These are phyloP conservation scores for Silvanus unidentatus DNA, from an alignment of 2,888 invertebrate genomes.

Conservation along the genomic window DNA sequence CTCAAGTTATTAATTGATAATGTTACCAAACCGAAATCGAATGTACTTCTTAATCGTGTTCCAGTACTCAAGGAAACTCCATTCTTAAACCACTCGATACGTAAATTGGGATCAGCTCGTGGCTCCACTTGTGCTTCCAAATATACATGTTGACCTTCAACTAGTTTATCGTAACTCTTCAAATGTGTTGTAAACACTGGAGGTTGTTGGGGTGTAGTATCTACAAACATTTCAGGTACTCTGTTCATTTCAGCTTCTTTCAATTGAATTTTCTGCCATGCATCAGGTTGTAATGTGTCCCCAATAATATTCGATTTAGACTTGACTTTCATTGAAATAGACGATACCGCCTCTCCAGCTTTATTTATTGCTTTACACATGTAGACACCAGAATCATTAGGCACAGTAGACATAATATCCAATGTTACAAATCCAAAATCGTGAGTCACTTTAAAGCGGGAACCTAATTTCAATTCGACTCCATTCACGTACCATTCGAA, in stretches of 20 bases:
- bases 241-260: constrained; percentile 90
- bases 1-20: constrained; percentile 82
- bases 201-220: constrained; percentile 80
- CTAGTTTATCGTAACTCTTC: constrained; percentile 73
- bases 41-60: constrained; percentile 85
- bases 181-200: constrained; percentile 94
- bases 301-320: constrained; percentile 73
- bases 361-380: constrained; percentile 91
- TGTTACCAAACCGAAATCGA: constrained; percentile 95
- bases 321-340: constrained; percentile 83
- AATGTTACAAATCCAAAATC: constrained; percentile 93
- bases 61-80: constrained; percentile 81
- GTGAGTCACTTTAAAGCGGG: constrained; percentile 83
- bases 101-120: constrained; percentile 78
- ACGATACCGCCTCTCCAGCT: constrained; percentile 90
- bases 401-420: constrained; percentile 81
- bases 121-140: constrained; percentile 89
- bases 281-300: constrained; percentile 82
- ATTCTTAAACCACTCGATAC: constrained; percentile 90
- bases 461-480: constrained; percentile 86
- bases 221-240: constrained; percentile 82
- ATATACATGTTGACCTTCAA: constrained; percentile 81
- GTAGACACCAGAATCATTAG: constrained; percentile 88
- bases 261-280: constrained; percentile 85
- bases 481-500: constrained; percentile 97